These are phyloP conservation scores for Chinchilla lanigera DNA, from an alignment of 2,113 vertebrate species.

Conservation along the genomic window DNA sequence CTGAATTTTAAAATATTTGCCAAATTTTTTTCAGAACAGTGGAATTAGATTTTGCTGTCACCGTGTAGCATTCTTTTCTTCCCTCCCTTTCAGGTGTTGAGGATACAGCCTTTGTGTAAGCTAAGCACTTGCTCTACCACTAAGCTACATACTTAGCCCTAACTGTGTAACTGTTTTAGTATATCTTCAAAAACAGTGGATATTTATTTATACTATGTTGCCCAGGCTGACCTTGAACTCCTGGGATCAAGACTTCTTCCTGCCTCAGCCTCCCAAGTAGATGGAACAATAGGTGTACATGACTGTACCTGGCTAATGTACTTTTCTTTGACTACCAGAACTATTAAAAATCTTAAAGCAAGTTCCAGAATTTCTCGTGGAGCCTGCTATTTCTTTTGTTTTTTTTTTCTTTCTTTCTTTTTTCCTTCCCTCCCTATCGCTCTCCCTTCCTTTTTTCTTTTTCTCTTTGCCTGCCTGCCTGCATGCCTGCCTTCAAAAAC, in stretches of 20 bases:
- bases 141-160: neutral
- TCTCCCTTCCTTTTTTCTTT: neutral
- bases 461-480: too few relatives aligned
- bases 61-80: neutral
- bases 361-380: neutral
- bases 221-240: neutral
- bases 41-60: neutral
- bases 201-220: neutral
- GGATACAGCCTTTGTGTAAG: neutral
- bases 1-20: neutral
- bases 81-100: neutral
- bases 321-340: neutral
- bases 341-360: neutral
- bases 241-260: neutral
- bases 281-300: neutral
- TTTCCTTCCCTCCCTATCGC: too few relatives aligned
- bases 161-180: neutral
- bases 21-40: slow-evolving; percentile 31
- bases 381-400: neutral
- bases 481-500: too few relatives aligned
- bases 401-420: neutral
- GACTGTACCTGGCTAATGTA: neutral
- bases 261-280: neutral
- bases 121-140: neutral
- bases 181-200: neutral